phyloP scores from a whole-genome alignment of 1,140 invertebrate genomes.

The Caenorhabditis briggsae region DNA sequence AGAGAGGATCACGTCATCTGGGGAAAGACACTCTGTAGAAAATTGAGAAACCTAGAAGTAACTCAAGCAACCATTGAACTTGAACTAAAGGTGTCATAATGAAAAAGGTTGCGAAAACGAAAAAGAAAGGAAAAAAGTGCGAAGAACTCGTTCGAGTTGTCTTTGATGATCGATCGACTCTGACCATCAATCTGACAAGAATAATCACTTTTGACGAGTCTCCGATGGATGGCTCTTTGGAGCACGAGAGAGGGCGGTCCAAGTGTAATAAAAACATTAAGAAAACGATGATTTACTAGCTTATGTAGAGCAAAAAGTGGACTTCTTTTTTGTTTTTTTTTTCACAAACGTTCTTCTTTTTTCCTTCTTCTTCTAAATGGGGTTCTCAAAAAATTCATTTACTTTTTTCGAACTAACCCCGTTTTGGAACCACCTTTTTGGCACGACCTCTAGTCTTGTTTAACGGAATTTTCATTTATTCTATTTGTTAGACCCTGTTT shows the following conservation, averaged over 20 bases:
- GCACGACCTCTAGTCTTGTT: not conserved
- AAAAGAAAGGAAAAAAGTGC: conserved; percentile 3
- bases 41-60: not conserved
- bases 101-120: conserved; percentile 19
- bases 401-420: conserved; percentile 4
- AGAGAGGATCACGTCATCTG: no score
- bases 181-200: conserved; percentile 52
- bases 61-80: no score
- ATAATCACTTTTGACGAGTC: conserved; percentile 53
- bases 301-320: not conserved
- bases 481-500: not conserved
- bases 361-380: not conserved
- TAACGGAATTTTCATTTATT: conserved; percentile 8
- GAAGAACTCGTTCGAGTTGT: conserved; percentile 23
- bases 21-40: no score
- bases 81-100: no score
- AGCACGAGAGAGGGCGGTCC: not conserved
- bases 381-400: not conserved
- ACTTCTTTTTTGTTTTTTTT: not conserved
- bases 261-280: conserved; percentile 39
- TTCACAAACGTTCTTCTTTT: not conserved
- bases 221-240: not conserved
- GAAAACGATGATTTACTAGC: conserved; percentile 21
- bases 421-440: not conserved
- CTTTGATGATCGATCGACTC: conserved; percentile 37